A percentile compares a stretch with the other conserved stretches of the same genome.
Conservation (phyloP, 2,113 vertebrate species). For the Dermatemys mawii region DNA sequence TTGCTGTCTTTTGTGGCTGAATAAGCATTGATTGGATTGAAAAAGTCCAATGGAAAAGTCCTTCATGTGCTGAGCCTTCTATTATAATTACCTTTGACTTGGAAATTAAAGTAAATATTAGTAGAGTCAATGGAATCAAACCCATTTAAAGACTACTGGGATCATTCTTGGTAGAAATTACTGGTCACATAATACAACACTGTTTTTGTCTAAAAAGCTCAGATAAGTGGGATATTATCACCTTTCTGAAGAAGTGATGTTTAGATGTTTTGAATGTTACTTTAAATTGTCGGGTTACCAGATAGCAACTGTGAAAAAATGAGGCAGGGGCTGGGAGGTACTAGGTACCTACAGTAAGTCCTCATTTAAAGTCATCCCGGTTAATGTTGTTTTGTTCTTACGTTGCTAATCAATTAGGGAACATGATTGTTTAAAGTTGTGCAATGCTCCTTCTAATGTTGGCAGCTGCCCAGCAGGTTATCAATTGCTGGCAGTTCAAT, state of each 20-base stretch:
- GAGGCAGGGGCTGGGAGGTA: too few relatives aligned
- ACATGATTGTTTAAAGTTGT: too few relatives aligned
- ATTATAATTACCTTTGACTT: neutral
- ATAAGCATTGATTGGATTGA: neutral
- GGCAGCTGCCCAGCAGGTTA: too few relatives aligned
- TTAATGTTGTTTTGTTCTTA: too few relatives aligned
- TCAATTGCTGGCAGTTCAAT: too few relatives aligned
- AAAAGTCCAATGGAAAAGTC: neutral
- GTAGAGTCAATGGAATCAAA: constrained; percentile 37
- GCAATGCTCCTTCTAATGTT: too few relatives aligned
- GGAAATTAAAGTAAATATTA: constrained; percentile 43
- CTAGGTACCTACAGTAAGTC: too few relatives aligned
- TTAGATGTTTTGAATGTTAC: neutral
- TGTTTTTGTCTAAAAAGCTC: constrained; percentile 23
- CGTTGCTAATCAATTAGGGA: too few relatives aligned
- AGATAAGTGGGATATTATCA: constrained; percentile 12
- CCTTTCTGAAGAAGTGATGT: neutral
- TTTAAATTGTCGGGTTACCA: too few relatives aligned
- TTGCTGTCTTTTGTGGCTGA: neutral
- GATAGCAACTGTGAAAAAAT: too few relatives aligned
- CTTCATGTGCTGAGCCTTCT: constrained; percentile 17
- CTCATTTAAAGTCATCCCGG: too few relatives aligned
- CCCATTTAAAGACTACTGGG: constrained; percentile 28
- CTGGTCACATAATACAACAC: constrained; percentile 6
- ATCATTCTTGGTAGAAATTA: neutral